Evolutionary conservation across 2,888 invertebrate species (phyloP).

Genomic region (Crioceris asparagi): DNA sequence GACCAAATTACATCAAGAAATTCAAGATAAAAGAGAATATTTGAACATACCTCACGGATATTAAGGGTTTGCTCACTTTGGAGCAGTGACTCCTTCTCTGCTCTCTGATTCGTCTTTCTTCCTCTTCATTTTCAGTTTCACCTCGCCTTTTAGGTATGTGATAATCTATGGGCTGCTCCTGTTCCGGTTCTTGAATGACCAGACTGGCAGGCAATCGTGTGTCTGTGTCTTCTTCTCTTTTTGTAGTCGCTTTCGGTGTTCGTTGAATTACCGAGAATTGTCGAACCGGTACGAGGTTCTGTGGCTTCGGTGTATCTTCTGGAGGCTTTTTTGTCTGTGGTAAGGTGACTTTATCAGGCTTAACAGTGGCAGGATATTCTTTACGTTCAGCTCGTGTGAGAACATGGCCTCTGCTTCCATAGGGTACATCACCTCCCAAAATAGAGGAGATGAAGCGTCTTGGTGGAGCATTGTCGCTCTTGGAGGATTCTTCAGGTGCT

Average conservation of each 20-base stretch:
- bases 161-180: slow-evolving; percentile 80
- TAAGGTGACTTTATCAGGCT: slow-evolving; percentile 49
- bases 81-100: slow-evolving; percentile 58
- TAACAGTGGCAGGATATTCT: slow-evolving; percentile 54
- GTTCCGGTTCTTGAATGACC: slow-evolving; percentile 28
- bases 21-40: no score
- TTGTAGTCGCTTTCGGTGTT: slow-evolving; percentile 50
- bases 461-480: slow-evolving; percentile 36
- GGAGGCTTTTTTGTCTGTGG: slow-evolving; percentile 50
- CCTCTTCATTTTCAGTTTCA: slow-evolving; percentile 56
- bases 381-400: slow-evolving; percentile 55
- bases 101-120: slow-evolving; percentile 56
- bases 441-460: slow-evolving; percentile 69
- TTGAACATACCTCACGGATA: slow-evolving; percentile 39
- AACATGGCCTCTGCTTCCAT: slow-evolving; percentile 68
- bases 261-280: slow-evolving; percentile 33
- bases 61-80: slow-evolving; percentile 52
- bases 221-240: slow-evolving; percentile 32
- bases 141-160: slow-evolving; percentile 73
- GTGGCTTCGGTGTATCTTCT: slow-evolving; percentile 35
- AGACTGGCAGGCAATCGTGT: slow-evolving; percentile 23
- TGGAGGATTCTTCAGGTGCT: slow-evolving; percentile 30
- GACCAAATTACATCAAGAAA: no score
- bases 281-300: slow-evolving; percentile 33
- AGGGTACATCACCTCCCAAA: slow-evolving; percentile 70